These are phyloP conservation scores for Ischnura elegans DNA, from an alignment of 2,888 invertebrate genomes.

Conservation along the genomic window DNA sequence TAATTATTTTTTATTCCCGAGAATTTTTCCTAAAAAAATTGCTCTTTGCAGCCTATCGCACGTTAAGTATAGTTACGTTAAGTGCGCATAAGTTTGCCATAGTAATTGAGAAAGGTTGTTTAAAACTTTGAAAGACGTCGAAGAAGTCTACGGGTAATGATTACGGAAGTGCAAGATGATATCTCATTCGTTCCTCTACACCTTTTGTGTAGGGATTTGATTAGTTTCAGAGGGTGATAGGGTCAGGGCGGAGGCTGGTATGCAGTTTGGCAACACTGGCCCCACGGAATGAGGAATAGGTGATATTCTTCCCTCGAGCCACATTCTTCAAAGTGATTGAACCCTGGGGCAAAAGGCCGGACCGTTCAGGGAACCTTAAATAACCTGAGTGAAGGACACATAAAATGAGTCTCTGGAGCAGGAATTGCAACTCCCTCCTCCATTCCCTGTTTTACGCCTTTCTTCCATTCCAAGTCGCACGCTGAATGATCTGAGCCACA, in stretches of 20 bases:
- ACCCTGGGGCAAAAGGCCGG: neutral
- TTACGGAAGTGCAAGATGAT: too few relatives aligned
- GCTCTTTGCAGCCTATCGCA: too few relatives aligned
- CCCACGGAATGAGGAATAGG: neutral
- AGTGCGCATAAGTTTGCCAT: too few relatives aligned
- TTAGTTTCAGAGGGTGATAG: neutral
- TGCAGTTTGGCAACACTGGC: neutral
- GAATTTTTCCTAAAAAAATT: too few relatives aligned
- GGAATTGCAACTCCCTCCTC: neutral
- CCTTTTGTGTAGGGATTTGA: neutral
- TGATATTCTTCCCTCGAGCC: neutral
- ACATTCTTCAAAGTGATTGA: constrained; percentile 5
- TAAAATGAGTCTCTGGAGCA: constrained; percentile 11
- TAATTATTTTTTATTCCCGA: too few relatives aligned
- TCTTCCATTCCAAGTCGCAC: neutral
- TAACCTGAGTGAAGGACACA: constrained; percentile 11
- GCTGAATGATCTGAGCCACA: neutral
- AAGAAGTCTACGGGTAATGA: too few relatives aligned
- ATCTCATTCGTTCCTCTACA: too few relatives aligned
- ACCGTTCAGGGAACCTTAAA: neutral
- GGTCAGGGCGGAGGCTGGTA: neutral
- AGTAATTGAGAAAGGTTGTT: too few relatives aligned
- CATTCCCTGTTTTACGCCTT: constrained; percentile 4
- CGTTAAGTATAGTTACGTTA: too few relatives aligned
- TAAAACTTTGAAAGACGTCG: too few relatives aligned